Percentiles rank a stretch among this genome's conserved stretches.
phyloP scores from a whole-genome alignment of 2,113 vertebrate genomes.

The Erinaceus europaeus region DNA sequence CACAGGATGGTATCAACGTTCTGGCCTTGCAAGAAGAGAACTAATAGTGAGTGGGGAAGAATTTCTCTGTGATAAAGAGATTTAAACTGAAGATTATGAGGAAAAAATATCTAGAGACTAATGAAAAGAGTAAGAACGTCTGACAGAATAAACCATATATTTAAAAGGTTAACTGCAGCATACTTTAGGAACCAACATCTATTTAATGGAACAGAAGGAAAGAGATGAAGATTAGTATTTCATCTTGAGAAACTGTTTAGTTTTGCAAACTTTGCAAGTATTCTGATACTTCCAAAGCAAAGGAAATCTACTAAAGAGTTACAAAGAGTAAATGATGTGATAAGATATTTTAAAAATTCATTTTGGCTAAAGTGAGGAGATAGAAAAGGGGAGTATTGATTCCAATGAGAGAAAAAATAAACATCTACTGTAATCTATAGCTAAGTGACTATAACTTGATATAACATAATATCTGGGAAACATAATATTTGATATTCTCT shows the following conservation, averaged over 20 bases:
- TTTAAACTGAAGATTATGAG: neutral
- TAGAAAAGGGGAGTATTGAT: neutral
- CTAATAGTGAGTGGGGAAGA: neutral
- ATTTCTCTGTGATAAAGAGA: neutral
- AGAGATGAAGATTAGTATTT: neutral
- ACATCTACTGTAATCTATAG: neutral
- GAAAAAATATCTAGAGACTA: neutral
- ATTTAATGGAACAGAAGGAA: neutral
- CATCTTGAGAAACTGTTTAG: neutral
- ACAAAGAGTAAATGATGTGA: neutral
- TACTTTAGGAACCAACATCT: neutral
- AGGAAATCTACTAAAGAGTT: neutral
- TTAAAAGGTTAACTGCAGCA: neutral
- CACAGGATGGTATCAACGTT: no score
- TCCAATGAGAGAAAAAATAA: no score
- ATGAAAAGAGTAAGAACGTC: neutral
- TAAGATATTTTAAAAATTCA: neutral
- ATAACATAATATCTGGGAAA: accelerated
- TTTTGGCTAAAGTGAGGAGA: neutral
- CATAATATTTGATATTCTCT: no score
- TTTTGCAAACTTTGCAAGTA: neutral
- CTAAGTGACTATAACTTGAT: neutral
- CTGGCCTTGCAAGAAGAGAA: neutral
- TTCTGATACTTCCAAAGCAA: neutral
- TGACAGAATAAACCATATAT: neutral